Conservation (phyloP, 2,797 vertebrate species). For the Myotis daubentonii region DNA sequence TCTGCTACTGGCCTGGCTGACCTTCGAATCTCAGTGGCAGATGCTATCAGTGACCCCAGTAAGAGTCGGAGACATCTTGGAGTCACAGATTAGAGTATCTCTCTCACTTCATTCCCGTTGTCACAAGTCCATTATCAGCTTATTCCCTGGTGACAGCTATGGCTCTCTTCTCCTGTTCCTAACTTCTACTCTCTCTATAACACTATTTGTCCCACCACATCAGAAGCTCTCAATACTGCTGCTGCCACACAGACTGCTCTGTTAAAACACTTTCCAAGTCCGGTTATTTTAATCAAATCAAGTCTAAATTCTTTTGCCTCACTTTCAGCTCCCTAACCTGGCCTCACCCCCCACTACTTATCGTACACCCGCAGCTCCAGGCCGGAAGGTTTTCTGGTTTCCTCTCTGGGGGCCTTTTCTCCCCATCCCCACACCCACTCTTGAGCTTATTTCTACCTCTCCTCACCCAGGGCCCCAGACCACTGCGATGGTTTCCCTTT, state of each 20-base stretch:
- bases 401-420: background rate
- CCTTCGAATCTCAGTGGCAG: background rate
- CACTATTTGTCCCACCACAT: background rate
- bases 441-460: background rate
- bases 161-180: background rate
- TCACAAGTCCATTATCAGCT: conserved; percentile 15
- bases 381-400: background rate
- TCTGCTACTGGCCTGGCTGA: fast-evolving
- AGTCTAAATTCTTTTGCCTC: background rate
- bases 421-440: background rate
- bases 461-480: background rate
- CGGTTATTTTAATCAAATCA: background rate
- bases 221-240: background rate
- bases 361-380: background rate
- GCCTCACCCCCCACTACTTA: background rate
- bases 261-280: background rate
- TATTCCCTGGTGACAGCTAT: background rate
- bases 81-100: background rate
- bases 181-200: background rate
- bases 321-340: background rate
- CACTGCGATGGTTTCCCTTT: background rate
- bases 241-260: background rate
- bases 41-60: background rate
- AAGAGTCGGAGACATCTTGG: background rate
- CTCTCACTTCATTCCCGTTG: background rate